phyloP scores from a whole-genome alignment of 1,140 invertebrate species.

The Parapsyche elsis region DNA sequence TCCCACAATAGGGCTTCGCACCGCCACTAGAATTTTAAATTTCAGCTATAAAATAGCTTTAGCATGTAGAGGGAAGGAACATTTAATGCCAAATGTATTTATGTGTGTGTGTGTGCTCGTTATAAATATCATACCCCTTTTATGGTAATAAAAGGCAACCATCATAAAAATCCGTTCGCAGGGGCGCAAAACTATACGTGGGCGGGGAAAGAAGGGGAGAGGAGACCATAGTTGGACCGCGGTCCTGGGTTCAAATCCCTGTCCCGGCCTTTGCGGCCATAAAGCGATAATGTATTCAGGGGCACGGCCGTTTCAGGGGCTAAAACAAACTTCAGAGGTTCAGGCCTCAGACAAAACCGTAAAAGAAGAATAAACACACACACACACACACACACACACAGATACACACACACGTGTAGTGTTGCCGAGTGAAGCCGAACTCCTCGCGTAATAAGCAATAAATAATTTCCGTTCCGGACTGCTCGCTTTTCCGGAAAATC shows the following conservation, averaged over 20 bases:
- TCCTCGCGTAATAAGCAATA: conserved; percentile 31
- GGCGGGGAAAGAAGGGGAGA: not conserved
- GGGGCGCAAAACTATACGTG: not conserved
- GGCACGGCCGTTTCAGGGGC: conserved; percentile 26
- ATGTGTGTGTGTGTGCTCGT: not conserved
- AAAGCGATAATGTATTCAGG: conserved; percentile 39
- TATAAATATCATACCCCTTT: conserved; percentile 17
- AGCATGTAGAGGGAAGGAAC: not conserved
- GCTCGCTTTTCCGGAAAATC: conserved; percentile 33
- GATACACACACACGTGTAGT: not conserved
- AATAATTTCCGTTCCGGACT: conserved; percentile 36
- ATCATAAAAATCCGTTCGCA: conserved; percentile 33
- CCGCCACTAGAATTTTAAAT: conserved; percentile 7
- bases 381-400: not conserved
- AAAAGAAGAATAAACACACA: not conserved
- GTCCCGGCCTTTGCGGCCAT: conserved; percentile 11
- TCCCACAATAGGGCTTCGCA: not conserved
- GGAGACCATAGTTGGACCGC: not conserved
- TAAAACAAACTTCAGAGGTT: conserved; percentile 35
- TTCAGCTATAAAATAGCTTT: not conserved
- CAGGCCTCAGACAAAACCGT: not conserved
- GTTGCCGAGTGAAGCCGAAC: not conserved
- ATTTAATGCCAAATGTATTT: not conserved
- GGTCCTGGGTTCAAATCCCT: conserved; percentile 25
- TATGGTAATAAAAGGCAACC: conserved; percentile 42